A percentile compares a stretch with the other conserved stretches of the same genome.
Conservation (phyloP, 2,797 vertebrate genomes). For the Acanthurus leucopareius region DNA sequence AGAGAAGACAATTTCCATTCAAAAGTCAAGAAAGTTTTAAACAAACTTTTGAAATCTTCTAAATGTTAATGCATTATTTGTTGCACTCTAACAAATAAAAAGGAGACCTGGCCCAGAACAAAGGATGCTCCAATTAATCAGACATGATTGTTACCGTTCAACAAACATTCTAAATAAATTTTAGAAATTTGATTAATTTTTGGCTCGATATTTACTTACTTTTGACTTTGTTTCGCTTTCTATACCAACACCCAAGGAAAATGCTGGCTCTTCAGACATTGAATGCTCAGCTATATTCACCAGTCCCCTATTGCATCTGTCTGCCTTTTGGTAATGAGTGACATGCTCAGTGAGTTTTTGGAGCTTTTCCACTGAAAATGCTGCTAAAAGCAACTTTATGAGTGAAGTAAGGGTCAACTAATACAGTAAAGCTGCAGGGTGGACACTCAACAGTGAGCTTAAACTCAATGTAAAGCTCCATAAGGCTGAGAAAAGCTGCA, state of each 20-base stretch:
- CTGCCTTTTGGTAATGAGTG: background rate
- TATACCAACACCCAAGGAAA: background rate
- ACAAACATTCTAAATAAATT: too few relatives aligned
- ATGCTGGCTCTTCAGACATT: background rate
- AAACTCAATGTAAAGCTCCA: background rate
- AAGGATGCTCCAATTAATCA: too few relatives aligned
- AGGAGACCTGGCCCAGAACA: background rate
- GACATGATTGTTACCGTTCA: too few relatives aligned
- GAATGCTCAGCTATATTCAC: too few relatives aligned
- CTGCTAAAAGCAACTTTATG: background rate
- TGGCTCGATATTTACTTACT: background rate
- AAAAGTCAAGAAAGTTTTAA: conserved; percentile 1
- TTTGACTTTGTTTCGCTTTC: background rate
- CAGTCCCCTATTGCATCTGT: background rate
- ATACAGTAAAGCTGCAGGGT: too few relatives aligned
- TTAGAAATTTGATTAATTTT: too few relatives aligned
- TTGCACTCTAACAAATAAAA: background rate
- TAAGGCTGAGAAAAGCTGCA: background rate
- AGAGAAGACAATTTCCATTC: conserved; percentile 9
- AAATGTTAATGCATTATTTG: conserved; percentile 1
- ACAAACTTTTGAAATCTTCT: conserved; percentile 33
- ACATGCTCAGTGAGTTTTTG: background rate
- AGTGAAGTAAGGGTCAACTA: too few relatives aligned
- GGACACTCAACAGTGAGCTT: background rate
- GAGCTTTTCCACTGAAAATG: background rate